Base-by-base conservation (phyloP, 2,888 invertebrate genomes). In the Cosmia trapezina region DNA sequence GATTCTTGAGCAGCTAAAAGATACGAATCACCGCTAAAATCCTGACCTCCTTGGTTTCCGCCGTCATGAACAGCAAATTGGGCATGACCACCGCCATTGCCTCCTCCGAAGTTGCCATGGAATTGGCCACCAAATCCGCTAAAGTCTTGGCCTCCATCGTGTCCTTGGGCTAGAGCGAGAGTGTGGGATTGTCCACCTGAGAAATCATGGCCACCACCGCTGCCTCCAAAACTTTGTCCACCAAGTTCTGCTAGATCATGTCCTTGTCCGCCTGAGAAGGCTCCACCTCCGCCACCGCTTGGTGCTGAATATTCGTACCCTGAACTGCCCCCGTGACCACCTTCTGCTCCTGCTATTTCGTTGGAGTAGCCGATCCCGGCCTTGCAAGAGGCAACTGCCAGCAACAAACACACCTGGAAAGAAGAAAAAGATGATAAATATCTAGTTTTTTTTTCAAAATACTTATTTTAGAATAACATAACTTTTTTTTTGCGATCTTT, bases 341-440 rank as follows among this genome's bases (percentile, higher is more conserved):
- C 91, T 76, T 89, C 91, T 70, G 90, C 91, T 70, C 90, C 91
- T 19, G 83, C 78, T 47, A 91, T 81, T 43, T 90, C 90, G 78
- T 91, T 89, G 75, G 91, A 89, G 79, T 89, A 91, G 51, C 89
- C 87, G 67, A 86, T 89, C 65, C 95, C 93, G 84, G 95, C 96
- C 88, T 92, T 92, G 93, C 95, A 93, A 78, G 91, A 89, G 89
- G 95, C 95, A 87, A 94, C 93, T 89, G 93, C 95, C 91, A 96
- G 88, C 84, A 96, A 87, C 87, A 95, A 88, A 93, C 93, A 95
- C 79, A 95, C 91, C 96, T 96, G 92, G 0, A 92, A 93, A 85
- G 68, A 91, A 67, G 66, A 76, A 76, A 84, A 43, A 2, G 9
- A 11, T 66, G 41, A 47, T 77, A 22, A 80, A 9, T 53, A 61